These are phyloP conservation scores for Tauraco hartlaubi DNA, from an alignment of 2,797 vertebrate genomes.

Conservation along the genomic window DNA sequence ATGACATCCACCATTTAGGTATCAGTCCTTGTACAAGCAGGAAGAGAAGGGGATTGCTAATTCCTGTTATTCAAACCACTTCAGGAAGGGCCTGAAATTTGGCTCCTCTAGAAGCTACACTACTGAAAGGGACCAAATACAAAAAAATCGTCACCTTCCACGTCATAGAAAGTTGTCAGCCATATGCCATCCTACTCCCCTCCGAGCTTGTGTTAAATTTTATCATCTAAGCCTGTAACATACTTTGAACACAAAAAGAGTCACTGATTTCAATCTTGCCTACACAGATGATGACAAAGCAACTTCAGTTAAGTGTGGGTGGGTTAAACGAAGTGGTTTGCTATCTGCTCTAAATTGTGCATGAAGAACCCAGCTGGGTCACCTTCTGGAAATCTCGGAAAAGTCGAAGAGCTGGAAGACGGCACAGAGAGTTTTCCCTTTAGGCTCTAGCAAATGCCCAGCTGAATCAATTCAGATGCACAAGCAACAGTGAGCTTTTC, in stretches of 20 bases:
- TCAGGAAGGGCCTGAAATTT: neutral
- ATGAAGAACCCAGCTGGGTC: neutral
- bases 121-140: neutral
- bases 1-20: neutral
- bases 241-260: neutral
- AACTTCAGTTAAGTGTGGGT: neutral
- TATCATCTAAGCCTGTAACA: neutral
- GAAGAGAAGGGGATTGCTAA: neutral
- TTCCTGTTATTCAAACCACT: neutral
- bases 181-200: neutral
- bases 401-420: neutral
- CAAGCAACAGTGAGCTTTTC: neutral
- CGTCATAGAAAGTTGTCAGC: neutral
- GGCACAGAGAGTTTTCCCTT: neutral
- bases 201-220: neutral
- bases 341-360: neutral
- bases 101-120: neutral
- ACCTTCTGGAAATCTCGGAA: neutral
- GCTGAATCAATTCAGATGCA: neutral
- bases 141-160: neutral
- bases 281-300: neutral
- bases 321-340: neutral
- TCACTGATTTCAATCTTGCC: neutral
- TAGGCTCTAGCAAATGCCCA: neutral
- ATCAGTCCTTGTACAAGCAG: neutral